These are phyloP conservation scores for Horisme vitalbata DNA, from an alignment of 2,888 invertebrate species.

Conservation along the genomic window DNA sequence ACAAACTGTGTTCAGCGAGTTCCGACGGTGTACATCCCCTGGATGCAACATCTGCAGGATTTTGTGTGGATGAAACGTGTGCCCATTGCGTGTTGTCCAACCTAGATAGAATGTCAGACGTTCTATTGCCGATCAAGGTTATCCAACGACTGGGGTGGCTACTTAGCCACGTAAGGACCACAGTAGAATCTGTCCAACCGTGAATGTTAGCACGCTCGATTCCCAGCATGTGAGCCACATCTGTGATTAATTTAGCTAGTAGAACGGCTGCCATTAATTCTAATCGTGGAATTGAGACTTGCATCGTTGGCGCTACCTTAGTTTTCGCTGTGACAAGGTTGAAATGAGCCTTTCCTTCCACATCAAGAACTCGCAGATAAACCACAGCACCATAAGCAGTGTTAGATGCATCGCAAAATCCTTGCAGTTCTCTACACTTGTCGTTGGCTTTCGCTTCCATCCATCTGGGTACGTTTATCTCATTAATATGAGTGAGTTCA, in stretches of 20 bases:
- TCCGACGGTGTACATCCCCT: constrained; percentile 17
- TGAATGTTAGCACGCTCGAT: neutral
- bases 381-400: constrained; percentile 4
- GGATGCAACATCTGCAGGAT: constrained; percentile 32
- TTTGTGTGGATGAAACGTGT: constrained; percentile 18
- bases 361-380: neutral
- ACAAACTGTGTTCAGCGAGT: neutral
- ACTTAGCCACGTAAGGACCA: constrained; percentile 26
- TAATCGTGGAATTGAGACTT: constrained; percentile 19
- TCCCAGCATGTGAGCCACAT: constrained; percentile 3
- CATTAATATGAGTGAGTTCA: neutral
- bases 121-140: constrained; percentile 22
- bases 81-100: constrained; percentile 18
- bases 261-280: constrained; percentile 21
- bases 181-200: constrained; percentile 21
- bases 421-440: neutral
- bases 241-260: constrained; percentile 12
- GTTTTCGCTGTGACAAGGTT: constrained; percentile 13
- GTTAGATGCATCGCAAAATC: constrained; percentile 2
- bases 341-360: neutral
- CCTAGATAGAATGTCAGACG: constrained; percentile 21
- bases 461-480: neutral
- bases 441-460: neutral
- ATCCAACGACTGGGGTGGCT: constrained; percentile 26
- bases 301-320: constrained; percentile 24